Evolutionary conservation across 2,113 vertebrate genomes (phyloP).

Genomic region (Todiramphus chloris): DNA sequence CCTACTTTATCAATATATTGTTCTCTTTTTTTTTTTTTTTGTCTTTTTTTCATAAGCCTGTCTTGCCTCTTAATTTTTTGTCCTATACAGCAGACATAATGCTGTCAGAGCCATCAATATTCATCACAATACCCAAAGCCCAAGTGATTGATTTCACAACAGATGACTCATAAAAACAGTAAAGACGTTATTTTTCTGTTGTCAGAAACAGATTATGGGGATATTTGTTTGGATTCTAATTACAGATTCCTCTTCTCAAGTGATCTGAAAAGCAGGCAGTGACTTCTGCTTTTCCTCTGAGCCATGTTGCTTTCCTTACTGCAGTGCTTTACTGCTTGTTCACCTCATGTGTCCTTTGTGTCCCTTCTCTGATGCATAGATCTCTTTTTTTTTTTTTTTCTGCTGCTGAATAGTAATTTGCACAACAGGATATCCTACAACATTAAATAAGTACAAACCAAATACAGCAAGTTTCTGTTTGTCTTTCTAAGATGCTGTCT

Average conservation of each 20-base stretch:
- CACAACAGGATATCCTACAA: background rate
- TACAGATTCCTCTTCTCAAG: background rate
- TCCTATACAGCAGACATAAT: background rate
- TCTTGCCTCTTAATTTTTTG: background rate
- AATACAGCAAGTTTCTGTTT: background rate
- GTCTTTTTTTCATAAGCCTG: background rate
- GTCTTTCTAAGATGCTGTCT: background rate
- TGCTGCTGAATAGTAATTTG: background rate
- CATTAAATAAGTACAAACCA: background rate
- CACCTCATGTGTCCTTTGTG: background rate
- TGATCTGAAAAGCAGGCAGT: background rate
- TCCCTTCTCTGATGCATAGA: background rate
- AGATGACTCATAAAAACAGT: background rate
- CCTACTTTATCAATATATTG: background rate
- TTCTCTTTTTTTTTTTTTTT: background rate
- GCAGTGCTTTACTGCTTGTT: background rate
- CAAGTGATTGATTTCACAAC: background rate
- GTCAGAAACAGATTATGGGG: background rate
- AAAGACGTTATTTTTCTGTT: background rate
- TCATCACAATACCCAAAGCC: background rate
- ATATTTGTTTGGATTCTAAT: background rate
- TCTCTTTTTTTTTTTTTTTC: background rate
- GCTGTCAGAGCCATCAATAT: background rate
- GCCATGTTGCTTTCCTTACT: background rate
- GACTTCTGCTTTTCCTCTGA: background rate